These are phyloP conservation scores for Dolichopus griseipennis DNA, from an alignment of 2,888 invertebrate genomes.

Conservation along the genomic window DNA sequence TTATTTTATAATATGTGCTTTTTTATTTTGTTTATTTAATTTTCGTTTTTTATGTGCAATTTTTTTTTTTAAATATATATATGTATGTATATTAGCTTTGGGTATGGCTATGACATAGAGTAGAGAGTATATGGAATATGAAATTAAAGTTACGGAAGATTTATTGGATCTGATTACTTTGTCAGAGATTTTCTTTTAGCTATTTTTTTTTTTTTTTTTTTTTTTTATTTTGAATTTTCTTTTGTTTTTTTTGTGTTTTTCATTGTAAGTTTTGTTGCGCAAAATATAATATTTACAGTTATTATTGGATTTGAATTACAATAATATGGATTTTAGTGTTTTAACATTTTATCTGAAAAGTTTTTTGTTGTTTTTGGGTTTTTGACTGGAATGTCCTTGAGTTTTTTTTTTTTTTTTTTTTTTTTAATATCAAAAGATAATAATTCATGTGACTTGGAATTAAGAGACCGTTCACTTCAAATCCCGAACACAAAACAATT, in stretches of 20 bases:
- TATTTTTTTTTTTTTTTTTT: background rate
- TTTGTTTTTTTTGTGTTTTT: background rate
- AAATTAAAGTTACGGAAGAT: background rate
- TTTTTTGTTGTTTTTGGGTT: background rate
- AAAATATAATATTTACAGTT: background rate
- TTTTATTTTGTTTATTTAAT: background rate
- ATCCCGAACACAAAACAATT: background rate
- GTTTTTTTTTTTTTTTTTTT: background rate
- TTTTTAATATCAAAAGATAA: background rate
- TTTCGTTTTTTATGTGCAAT: background rate
- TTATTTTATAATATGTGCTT: background rate
- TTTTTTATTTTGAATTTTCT: background rate
- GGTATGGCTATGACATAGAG: too few species aligned
- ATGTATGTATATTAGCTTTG: too few species aligned
- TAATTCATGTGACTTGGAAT: too few species aligned
- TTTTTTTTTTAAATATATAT: too few species aligned
- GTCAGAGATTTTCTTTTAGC: background rate
- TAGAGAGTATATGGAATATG: too few species aligned
- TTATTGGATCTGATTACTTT: conserved; percentile 1
- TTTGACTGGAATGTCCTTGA: background rate
- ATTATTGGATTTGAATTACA: background rate
- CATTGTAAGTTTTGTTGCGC: background rate
- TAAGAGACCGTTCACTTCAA: too few species aligned
- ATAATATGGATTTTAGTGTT: too few species aligned
- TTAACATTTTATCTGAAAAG: too few species aligned